Evolutionary conservation across 1,140 invertebrate genomes (phyloP), one percentile per base, ranked within the genome.

Genomic region (Diploscapter pachys): DNA sequence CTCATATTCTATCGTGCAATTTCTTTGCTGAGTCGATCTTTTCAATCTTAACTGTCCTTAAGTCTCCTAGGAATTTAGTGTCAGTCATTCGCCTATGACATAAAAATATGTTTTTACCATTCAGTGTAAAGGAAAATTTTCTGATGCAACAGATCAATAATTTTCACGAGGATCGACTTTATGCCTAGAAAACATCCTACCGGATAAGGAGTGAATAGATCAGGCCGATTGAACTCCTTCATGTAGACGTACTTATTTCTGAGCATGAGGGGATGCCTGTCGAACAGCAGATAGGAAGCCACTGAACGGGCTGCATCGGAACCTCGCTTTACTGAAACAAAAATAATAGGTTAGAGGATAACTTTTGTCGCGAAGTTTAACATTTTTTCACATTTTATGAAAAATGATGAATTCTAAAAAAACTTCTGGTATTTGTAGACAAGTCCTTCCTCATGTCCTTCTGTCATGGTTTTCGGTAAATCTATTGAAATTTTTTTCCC

Each of bases 231-330:
- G 72, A 79, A 83, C 56, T 74, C 57, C 59, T 83, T 71, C 56
- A 67, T 50, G 55, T 82, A 82, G 67, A 80, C 80, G 11, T 79
- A 70, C 53, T 73, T 80, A 59, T 82, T 82, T 52, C 81, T 48
- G 63, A 80, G 66, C 67, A 75, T 75, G 0, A 65, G 31, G 54
- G 73, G 73, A 13, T 69, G 65, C 31, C 70, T 61, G 63, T 74
- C 73, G 50, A 74, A 74, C 3, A 74, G 66, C 4, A 74, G 57
- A 13, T 74, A 74, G 51, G 57, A 69, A 8, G 64, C 73, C 3
- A 74, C 73, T 51, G 73, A 52, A 11, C 64, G 61, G 9, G 55
- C 56, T 4, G 73, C 73, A 53, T 74, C 73, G 50, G 65, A 55
- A 2, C 73, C 73, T 5, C 73, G 63, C 52, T 66, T 53, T 11